Evolutionary conservation across 2,888 invertebrate species (phyloP), one percentile per base, ranked within the genome.

Genomic region (Pheosia tremula): DNA sequence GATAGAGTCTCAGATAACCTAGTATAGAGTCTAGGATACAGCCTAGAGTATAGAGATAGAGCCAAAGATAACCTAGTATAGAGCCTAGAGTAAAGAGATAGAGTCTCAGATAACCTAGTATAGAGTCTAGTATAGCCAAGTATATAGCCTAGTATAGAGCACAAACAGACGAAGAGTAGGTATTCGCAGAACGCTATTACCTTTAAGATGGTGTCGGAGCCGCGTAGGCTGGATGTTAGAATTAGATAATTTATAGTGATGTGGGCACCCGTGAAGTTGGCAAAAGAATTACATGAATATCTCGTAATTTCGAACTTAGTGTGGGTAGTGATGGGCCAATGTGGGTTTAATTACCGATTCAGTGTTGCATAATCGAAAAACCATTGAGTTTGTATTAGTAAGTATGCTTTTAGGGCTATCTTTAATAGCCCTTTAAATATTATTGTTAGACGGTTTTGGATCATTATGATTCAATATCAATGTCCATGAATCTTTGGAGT

Each of bases 151-250:
- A 24, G 24, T 24, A 24, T 24, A 24, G 24, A 24, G 24, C 24
- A 24, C 24, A 24, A 24, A 24, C 24, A 24, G 24, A 24, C 24
- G 24, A 24, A 24, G 24, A 24, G 24, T 24, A 24, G 24, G 24
- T 24, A 24, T 24, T 24, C 24, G 24, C 24, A 24, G 24, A 24
- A 24, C 24, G 24, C 24, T 24, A 8, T 24, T 24, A 50, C 9
- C 52, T 52, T 6, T 59, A 70, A 43, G 24, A 24, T 60, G 68
- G 75, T 75, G 83, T 80, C 78, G 82, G 81, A 71, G 73, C 59
- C 45, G 66, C 71, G 83, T 81, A 74, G 76, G 76, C 11, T 9
- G 55, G n/a, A 72, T 56, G 74, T 58, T 60, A 69, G 69, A 69
- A 71, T 82, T 78, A 64, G 68, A 77, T 68, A 76, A 79, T 75